A percentile compares a stretch with the other conserved stretches of the same genome.
These are phyloP conservation scores for Siniperca knerii DNA, from an alignment of 2,113 vertebrate genomes.

Conservation along the genomic window DNA sequence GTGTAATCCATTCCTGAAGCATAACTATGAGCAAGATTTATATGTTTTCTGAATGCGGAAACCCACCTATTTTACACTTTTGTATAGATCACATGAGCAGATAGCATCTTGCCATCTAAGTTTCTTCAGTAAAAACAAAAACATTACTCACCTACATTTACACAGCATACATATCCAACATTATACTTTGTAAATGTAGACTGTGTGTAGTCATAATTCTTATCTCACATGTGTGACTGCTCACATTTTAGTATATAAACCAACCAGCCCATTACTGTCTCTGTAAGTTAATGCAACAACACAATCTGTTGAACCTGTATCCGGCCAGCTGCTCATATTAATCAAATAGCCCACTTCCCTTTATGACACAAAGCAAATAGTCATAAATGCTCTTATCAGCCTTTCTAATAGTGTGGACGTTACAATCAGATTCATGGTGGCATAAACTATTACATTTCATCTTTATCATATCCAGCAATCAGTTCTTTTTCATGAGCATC, in stretches of 20 bases:
- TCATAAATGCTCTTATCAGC: slow-evolving; percentile 79
- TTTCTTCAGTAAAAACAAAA: slow-evolving; percentile 78
- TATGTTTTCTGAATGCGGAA: slow-evolving; percentile 67
- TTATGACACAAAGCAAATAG: slow-evolving; percentile 78
- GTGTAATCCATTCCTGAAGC: slow-evolving; percentile 54
- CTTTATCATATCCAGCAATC: slow-evolving; percentile 88
- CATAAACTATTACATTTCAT: slow-evolving; percentile 92
- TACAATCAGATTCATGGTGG: slow-evolving; percentile 94
- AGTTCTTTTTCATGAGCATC: slow-evolving; percentile 87
- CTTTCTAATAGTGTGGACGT: slow-evolving; percentile 79
- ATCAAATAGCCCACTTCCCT: slow-evolving; percentile 76
- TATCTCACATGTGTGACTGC: slow-evolving; percentile 73
- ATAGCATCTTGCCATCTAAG: slow-evolving; percentile 61
- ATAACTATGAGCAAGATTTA: slow-evolving; percentile 64
- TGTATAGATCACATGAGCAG: slow-evolving; percentile 45
- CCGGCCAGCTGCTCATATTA: slow-evolving; percentile 70
- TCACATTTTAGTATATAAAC: slow-evolving; percentile 69
- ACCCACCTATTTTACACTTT: slow-evolving; percentile 57
- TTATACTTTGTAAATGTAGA: slow-evolving; percentile 55
- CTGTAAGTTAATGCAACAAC: slow-evolving; percentile 65
- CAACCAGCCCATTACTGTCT: slow-evolving; percentile 60
- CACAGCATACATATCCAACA: slow-evolving; percentile 66
- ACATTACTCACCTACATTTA: slow-evolving; percentile 73
- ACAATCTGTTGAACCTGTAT: slow-evolving; percentile 59
- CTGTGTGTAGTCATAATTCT: slow-evolving; percentile 71